phyloP scores from a whole-genome alignment of 2,888 invertebrate species.

The Aethes cnicana region DNA sequence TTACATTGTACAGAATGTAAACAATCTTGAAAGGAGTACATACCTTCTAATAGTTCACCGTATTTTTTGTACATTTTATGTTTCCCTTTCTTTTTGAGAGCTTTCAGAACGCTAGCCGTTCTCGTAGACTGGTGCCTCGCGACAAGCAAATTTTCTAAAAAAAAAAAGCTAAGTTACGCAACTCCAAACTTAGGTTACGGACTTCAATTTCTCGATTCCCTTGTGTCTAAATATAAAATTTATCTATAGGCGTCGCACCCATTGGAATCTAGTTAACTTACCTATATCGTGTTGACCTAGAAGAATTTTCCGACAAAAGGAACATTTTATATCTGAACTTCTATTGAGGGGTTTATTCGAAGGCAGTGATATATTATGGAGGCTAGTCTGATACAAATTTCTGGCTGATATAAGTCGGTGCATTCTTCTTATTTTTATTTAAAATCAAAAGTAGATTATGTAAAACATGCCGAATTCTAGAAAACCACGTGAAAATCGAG shows the following conservation, averaged over 20 bases:
- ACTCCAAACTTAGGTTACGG: conserved; percentile 46
- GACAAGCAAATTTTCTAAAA: conserved; percentile 60
- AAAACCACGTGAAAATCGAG: conserved; percentile 67
- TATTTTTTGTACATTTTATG: conserved; percentile 81
- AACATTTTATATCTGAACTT: conserved; percentile 67
- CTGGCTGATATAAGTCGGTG: conserved; percentile 70
- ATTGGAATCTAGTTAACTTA: conserved; percentile 37
- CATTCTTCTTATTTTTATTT: conserved; percentile 56
- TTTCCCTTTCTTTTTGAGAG: conserved; percentile 69
- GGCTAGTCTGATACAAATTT: conserved; percentile 66
- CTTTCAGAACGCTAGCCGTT: conserved; percentile 62
- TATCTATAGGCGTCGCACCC: conserved; percentile 7
- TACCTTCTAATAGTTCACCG: conserved; percentile 87
- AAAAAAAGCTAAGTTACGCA: conserved; percentile 65
- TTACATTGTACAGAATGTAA: conserved; percentile 37
- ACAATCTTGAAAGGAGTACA: conserved; percentile 37
- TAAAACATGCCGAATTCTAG: conserved; percentile 54
- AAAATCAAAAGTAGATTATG: conserved; percentile 41
- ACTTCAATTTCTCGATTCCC: conserved; percentile 6
- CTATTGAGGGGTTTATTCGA: conserved; percentile 49
- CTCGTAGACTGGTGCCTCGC: conserved; percentile 70
- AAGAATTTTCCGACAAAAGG: conserved; percentile 68
- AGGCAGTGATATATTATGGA: conserved; percentile 55
- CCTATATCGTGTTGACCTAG: conserved; percentile 60
- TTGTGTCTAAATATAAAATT: conserved; percentile 23